A percentile compares a stretch with the other conserved stretches of the same genome.
Conservation (phyloP, 2,113 vertebrate genomes). For the Pedionomus torquatus region DNA sequence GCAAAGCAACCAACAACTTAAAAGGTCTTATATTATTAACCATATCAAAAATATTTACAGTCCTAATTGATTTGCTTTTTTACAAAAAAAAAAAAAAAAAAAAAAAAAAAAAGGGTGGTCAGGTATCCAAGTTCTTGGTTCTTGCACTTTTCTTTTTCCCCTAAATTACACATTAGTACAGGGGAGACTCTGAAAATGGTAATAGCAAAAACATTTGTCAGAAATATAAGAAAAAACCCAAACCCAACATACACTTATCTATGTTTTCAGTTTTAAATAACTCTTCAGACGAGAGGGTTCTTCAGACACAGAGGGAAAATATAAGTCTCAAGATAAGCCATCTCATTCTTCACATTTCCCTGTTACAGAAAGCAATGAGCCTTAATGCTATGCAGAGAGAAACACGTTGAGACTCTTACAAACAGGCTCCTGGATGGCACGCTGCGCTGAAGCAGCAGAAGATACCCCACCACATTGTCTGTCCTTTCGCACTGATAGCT, state of each 20-base stretch:
- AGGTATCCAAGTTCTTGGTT: no score
- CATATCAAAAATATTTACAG: background rate
- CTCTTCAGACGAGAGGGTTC: background rate
- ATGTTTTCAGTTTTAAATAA: background rate
- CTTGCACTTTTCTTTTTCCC: background rate
- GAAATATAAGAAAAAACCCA: background rate
- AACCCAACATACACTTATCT: background rate
- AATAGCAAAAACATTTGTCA: background rate
- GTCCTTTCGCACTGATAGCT: background rate
- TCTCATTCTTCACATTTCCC: background rate
- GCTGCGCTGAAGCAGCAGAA: background rate
- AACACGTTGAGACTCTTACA: background rate
- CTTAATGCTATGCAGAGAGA: background rate
- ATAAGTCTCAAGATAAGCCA: background rate
- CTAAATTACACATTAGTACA: background rate
- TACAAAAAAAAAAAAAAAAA: constrained; percentile 70
- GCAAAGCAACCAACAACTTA: background rate
- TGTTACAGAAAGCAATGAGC: background rate
- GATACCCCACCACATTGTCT: background rate
- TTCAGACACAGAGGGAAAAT: background rate
- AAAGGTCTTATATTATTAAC: background rate
- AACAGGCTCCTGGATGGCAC: background rate
- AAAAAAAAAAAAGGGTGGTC: no score
- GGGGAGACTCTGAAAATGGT: background rate
- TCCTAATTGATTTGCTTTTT: constrained; percentile 15